A percentile compares a stretch with the other conserved stretches of the same genome.
phyloP scores from a whole-genome alignment of 2,888 invertebrate genomes.

The Ferrisia virgata region DNA sequence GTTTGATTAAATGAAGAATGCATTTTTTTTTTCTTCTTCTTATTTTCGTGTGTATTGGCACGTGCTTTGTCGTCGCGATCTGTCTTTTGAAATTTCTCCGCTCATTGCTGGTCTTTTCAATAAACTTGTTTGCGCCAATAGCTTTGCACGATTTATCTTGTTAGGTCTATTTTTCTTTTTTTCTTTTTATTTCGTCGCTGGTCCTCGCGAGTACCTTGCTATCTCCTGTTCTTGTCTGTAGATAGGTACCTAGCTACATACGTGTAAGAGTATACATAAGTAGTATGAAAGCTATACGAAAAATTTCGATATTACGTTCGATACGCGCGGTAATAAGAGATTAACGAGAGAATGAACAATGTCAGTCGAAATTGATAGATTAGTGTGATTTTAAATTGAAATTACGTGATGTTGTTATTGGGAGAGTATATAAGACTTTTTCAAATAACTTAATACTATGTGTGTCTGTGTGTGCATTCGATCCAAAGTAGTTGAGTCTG shows the following conservation, averaged over 20 bases:
- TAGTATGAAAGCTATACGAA: background rate
- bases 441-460: too few species aligned
- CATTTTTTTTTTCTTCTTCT: background rate
- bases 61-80: background rate
- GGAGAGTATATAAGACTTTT: background rate
- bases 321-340: background rate
- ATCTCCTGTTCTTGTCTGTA: background rate
- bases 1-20: slow-evolving; percentile 1
- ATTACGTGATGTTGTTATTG: background rate
- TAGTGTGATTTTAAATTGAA: background rate
- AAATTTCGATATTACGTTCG: background rate
- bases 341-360: slow-evolving; percentile 3
- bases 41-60: background rate
- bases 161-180: slow-evolving; percentile 24
- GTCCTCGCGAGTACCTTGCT: background rate
- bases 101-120: background rate
- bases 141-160: background rate
- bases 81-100: slow-evolving; percentile 1
- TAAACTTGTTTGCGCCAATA: slow-evolving; percentile 20
- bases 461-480: too few species aligned
- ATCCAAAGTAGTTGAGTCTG: too few species aligned
- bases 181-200: too few species aligned
- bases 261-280: too few species aligned
- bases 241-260: too few species aligned
- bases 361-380: background rate